phyloP scores from a whole-genome alignment of 92 coral and sea anemone genomes.

The Porites divaricata region DNA sequence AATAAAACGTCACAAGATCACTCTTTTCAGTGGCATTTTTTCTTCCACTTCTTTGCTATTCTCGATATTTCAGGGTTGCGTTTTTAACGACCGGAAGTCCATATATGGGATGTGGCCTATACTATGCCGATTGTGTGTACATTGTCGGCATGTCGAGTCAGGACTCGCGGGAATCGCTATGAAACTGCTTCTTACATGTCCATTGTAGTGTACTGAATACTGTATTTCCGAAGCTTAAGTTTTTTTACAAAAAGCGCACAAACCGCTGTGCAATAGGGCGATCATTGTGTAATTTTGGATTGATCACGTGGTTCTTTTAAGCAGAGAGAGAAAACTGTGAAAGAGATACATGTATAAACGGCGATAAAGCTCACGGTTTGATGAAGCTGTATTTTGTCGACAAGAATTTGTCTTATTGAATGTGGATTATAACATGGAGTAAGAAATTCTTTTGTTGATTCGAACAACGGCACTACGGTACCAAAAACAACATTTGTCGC shows the following conservation, averaged over 20 bases:
- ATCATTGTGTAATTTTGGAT: not conserved
- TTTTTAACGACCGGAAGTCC: conserved; percentile 36
- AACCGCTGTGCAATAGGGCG: not conserved
- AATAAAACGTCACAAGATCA: no score
- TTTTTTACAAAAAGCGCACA: not conserved
- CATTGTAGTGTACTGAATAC: no score
- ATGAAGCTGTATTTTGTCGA: not conserved
- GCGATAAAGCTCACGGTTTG: not conserved
- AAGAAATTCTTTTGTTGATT: not conserved
- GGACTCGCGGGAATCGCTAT: no score
- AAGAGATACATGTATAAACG: not conserved
- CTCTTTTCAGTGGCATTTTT: not conserved
- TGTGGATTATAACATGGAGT: not conserved
- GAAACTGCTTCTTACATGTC: not conserved
- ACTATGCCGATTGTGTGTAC: not conserved
- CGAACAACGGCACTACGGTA: conserved; percentile 29
- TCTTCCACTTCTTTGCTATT: not conserved
- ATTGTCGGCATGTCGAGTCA: not conserved
- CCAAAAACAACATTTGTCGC: not conserved
- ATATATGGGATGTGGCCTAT: conserved; percentile 36
- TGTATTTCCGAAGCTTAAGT: no score
- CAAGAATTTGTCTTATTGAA: not conserved
- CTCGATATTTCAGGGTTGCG: not conserved
- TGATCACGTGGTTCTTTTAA: conserved; percentile 13
- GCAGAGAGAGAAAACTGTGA: not conserved